Base-by-base conservation (phyloP, 2,888 invertebrate species). In the Clusia tigrina region DNA sequence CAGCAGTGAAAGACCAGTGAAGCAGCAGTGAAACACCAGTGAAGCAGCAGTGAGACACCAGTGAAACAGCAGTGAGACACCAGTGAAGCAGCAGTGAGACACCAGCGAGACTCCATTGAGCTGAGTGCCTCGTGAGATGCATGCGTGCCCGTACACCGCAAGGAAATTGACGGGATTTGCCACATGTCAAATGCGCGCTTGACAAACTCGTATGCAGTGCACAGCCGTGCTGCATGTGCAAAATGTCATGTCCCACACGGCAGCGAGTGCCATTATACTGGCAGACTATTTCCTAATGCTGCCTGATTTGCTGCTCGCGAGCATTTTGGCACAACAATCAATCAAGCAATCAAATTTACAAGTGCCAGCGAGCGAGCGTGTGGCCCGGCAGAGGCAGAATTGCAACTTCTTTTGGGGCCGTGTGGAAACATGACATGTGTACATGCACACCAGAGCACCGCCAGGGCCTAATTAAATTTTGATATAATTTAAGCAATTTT, bases 281-380 rank as follows among this genome's bases (percentile, higher is more conserved):
- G 42, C 42, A 42, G 32, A 9, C 6, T 32, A 32, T 32, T n/a
- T n/a, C n/a, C 32, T 32, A 32, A 32, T 15, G 6, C 42, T 15
- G 42, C 42, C n/a, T n/a, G 10, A 32, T 32, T 32, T 32, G 6
- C n/a, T 10, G 42, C 42, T 42, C 2, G 42, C 6, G n/a, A 42
- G 15, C 42, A 42, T 42, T 42, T 42, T 42, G 42, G 42, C 42
- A 42, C 42, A 42, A n/a, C 42, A 42, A 42, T 42, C 42, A 42
- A n/a, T 9, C 32, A 32, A 42, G n/a, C 42, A 42, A 42, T 42
- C 42, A 42, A 42, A 42, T 10, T 15, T 17, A 42, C 12, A 42
- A 42, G 42, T 42, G 2, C 10, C 42, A 42, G 32, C 32, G 5
- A 32, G 32, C 12, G 32, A 9, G 32, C 12, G 32, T 32, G 32